A percentile compares a stretch with the other conserved stretches of the same genome.
These are phyloP conservation scores for Corythaixoides concolor DNA, from an alignment of 2,113 vertebrate species.

Conservation along the genomic window DNA sequence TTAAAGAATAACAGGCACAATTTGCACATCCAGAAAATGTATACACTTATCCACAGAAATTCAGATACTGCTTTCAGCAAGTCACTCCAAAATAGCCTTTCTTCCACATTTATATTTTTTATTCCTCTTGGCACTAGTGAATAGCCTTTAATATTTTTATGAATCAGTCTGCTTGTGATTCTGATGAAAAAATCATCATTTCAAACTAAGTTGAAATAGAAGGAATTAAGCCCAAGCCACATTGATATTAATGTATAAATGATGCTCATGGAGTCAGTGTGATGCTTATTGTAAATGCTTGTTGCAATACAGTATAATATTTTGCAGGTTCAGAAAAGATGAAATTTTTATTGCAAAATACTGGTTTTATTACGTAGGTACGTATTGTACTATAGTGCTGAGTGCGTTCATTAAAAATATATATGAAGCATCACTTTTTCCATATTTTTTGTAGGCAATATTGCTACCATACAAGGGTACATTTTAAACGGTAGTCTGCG, in stretches of 20 bases:
- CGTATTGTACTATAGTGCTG: background rate
- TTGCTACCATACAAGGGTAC: background rate
- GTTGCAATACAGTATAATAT: background rate
- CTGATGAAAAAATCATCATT: background rate
- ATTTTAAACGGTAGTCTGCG: conserved; percentile 8
- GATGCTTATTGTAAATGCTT: background rate
- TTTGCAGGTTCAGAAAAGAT: background rate
- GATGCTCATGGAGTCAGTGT: background rate
- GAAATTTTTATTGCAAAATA: background rate
- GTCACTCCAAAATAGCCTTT: background rate
- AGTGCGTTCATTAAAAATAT: background rate
- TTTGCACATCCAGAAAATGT: background rate
- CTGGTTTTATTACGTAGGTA: background rate
- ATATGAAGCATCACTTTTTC: background rate
- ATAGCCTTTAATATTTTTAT: background rate
- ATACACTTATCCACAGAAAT: background rate
- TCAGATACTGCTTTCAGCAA: background rate
- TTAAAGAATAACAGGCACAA: background rate
- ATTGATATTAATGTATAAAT: background rate
- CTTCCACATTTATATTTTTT: background rate
- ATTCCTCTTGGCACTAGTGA: background rate
- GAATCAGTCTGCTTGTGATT: background rate
- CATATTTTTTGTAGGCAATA: background rate
- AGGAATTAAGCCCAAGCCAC: background rate
- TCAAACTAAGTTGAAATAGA: background rate